phyloP scores from a whole-genome alignment of 2,888 invertebrate genomes.

The Sminthurides aquaticus region DNA sequence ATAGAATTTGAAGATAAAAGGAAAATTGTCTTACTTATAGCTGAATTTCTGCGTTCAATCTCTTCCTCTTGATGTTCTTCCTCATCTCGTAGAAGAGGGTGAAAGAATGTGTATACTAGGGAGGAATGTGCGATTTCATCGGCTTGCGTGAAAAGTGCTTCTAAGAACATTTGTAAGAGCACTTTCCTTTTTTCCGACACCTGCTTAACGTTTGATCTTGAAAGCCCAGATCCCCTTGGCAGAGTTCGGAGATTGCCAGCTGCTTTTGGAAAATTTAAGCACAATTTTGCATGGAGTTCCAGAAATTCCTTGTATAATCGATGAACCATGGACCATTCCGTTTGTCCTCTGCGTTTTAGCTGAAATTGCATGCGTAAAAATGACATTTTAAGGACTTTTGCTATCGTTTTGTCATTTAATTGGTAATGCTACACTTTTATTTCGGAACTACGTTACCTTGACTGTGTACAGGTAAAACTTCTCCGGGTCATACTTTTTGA shows the following conservation, averaged over 20 bases:
- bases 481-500: slow-evolving; percentile 92
- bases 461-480: slow-evolving; percentile 91
- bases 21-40: slow-evolving; percentile 17
- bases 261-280: slow-evolving; percentile 81
- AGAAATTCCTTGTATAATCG: slow-evolving; percentile 94
- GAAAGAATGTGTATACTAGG: slow-evolving; percentile 97
- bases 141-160: slow-evolving; percentile 74
- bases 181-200: slow-evolving; percentile 87
- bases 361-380: slow-evolving; percentile 51
- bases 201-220: slow-evolving; percentile 87
- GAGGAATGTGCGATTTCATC: slow-evolving; percentile 93
- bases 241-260: slow-evolving; percentile 34
- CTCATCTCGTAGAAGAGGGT: slow-evolving; percentile 78
- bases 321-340: slow-evolving; percentile 80
- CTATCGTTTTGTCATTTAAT: neutral
- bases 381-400: neutral
- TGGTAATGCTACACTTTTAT: no score
- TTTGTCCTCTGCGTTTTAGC: slow-evolving; percentile 73
- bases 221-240: slow-evolving; percentile 48
- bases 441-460: slow-evolving; percentile 20
- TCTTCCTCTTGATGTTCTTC: slow-evolving; percentile 77
- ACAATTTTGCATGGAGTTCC: slow-evolving; percentile 90
- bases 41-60: slow-evolving; percentile 48
- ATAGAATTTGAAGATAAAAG: no score
- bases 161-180: slow-evolving; percentile 81